Evolutionary conservation across 2,113 vertebrate genomes (phyloP), one percentile per base, ranked within the genome.

Genomic region (Carassius auratus): DNA sequence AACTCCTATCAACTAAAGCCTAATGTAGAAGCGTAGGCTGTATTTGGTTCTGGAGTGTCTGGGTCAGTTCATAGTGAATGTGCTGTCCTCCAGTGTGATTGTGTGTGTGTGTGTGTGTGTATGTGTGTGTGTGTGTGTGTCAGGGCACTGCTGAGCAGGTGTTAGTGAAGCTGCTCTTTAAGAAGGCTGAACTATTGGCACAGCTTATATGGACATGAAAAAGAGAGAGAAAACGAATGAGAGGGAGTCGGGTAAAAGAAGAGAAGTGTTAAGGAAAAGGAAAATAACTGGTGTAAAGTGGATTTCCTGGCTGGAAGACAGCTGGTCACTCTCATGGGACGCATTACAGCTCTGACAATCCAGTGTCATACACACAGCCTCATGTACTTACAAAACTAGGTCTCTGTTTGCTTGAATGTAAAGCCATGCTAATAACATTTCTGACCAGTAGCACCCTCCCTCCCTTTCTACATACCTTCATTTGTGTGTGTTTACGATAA

Each of bases 241-340:
- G 73, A 76, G 57, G 13, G 69, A 84, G 75, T 21, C 30, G 26
- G 64, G 74, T 52, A 66, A 42, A 26, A 15, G 57, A 36, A 77
- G 81, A 71, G 45, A 76, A 33, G 57, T 85, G 75, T 69, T 48
- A 75, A 62, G 75, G 26, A 64, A 85, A 45, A 85, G 83, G 79
- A 88, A 76, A 66, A 26, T 73, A 71, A 83, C 38, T 86, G 81
- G 36, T 86, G 69, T 81, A 71, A 74, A 86, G 86, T 86, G 66
- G 86, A 89, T 89, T 85, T 89, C 86, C 76, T 86, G 71, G 76
- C 80, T 86, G 50, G 84, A 89, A 84, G 81, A 81, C 76, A 86
- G 81, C 86, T 86, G 86, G 79, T 66, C 78, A 84, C 50, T 86
- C 82, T 74, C 82, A 57, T 48, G 83, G 81, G 88, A 83, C 84